Evolutionary conservation across 2,113 vertebrate genomes (phyloP), one percentile per base, ranked within the genome.

Genomic region (Cyprinodon brontotheroides): DNA sequence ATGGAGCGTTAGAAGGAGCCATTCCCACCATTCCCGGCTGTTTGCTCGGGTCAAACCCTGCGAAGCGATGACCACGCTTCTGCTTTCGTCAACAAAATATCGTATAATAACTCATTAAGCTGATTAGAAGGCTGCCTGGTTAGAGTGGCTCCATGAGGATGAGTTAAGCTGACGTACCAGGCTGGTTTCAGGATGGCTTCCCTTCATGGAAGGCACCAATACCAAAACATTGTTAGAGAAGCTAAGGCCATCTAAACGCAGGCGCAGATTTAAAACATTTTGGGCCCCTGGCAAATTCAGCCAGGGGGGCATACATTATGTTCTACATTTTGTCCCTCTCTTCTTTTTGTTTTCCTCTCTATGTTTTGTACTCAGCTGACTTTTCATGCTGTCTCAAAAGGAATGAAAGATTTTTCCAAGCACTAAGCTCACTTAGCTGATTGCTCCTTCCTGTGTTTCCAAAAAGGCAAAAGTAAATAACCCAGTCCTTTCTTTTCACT

Each of bases 31-130:
- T 87, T 88, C 81, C 84, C 76, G 73, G 94, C 95, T 96, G 96
- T 94, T 93, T 93, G 95, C 80, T 75, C 81, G 96, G 97, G 96
- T 97, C 96, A 97, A 94, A 96, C 70, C 95, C 96, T 96, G 94
- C 93, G 95, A 96, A 94, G 97, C 96, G 97, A 97, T 96, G 96
- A 96, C 95, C 95, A 91, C 88, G 91, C 95, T 96, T 98, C 96
- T 98, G 96, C 96, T 96, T 97, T 96, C 96, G 96, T 98, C 96
- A 96, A 98, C 96, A 98, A 96, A 99, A 98, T 98, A 96, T 94
- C 94, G 96, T 96, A 96, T 96, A 97, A 98, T 96, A 96, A 97
- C 96, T 97, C 96, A 98, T 98, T 98, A 98, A 97, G 96, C 97
- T 97, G 97, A 98, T 98, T 99, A 97, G 96, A 95, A 95, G 96